A percentile compares a stretch with the other conserved stretches of the same genome.
Conservation (phyloP, 2,113 vertebrate genomes). For the Clarias batrachus region DNA sequence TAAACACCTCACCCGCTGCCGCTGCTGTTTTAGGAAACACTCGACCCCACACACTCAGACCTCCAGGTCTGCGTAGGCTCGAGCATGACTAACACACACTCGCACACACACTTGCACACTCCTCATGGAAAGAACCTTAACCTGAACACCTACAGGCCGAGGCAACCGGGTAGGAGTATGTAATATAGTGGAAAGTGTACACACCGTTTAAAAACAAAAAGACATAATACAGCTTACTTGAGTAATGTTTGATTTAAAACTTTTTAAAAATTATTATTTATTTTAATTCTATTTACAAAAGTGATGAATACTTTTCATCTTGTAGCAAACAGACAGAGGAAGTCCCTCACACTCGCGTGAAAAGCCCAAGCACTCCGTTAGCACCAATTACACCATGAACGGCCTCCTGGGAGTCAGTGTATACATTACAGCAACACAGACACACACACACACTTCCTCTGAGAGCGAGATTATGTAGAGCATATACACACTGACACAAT, state of each 20-base stretch:
- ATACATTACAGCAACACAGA: conserved; percentile 9
- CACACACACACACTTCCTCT: not conserved
- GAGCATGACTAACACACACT: not conserved
- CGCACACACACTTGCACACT: not conserved
- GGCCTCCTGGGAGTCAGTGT: conserved; percentile 69
- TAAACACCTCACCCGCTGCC: not conserved
- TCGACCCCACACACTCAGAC: not conserved
- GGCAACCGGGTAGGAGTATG: not conserved
- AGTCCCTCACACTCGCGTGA: conserved; percentile 65
- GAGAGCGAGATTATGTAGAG: not conserved
- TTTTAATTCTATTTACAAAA: not conserved
- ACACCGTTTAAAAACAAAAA: not conserved
- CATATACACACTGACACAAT: not conserved
- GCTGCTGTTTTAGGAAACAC: not conserved
- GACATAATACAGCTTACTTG: not conserved
- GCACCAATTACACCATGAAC: conserved; percentile 73
- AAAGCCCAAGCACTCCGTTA: conserved; percentile 67
- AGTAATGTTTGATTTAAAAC: not conserved
- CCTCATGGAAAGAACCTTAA: not conserved
- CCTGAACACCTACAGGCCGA: not conserved
- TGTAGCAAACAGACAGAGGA: conserved; percentile 43
- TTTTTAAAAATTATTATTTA: too few species aligned
- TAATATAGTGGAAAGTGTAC: not conserved
- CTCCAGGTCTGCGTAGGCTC: not conserved
- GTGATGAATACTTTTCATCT: not conserved